Evolutionary conservation across 1,140 invertebrate genomes (phyloP).

Genomic region (Eriosoma lanigerum): DNA sequence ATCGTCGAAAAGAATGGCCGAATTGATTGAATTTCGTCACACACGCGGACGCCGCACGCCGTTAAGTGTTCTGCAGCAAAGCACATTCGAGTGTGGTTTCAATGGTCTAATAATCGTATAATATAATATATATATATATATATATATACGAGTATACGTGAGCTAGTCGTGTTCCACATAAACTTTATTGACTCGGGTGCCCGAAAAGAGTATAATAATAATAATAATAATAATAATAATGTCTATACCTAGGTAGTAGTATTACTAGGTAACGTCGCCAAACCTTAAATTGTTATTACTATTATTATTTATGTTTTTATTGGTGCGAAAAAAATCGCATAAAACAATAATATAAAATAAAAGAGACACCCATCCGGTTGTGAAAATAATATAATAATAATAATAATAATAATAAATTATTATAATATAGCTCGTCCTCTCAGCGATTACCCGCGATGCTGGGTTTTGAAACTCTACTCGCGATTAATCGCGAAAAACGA

Average conservation of each 20-base stretch:
- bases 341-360: too few relatives aligned
- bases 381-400: not conserved
- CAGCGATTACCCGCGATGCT: not conserved
- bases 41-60: not conserved
- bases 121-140: too few relatives aligned
- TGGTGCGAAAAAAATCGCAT: too few relatives aligned
- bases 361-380: not conserved
- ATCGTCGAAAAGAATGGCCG: not conserved
- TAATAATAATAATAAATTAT: constrained; percentile 11
- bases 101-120: constrained; percentile 11
- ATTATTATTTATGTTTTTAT: too few relatives aligned
- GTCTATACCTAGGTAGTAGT: too few relatives aligned
- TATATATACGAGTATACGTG: not conserved
- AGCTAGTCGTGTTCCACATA: constrained; percentile 12
- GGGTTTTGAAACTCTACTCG: too few relatives aligned
- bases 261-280: too few relatives aligned
- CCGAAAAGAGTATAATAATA: not conserved
- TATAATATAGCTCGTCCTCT: too few relatives aligned
- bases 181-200: constrained; percentile 11
- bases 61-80: constrained; percentile 43
- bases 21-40: constrained; percentile 39
- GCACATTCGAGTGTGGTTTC: constrained; percentile 31
- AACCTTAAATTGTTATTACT: too few relatives aligned
- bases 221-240: too few relatives aligned
- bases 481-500: not conserved